phyloP scores from a whole-genome alignment of 2,113 vertebrate species.

The Falcunculus frontatus region DNA sequence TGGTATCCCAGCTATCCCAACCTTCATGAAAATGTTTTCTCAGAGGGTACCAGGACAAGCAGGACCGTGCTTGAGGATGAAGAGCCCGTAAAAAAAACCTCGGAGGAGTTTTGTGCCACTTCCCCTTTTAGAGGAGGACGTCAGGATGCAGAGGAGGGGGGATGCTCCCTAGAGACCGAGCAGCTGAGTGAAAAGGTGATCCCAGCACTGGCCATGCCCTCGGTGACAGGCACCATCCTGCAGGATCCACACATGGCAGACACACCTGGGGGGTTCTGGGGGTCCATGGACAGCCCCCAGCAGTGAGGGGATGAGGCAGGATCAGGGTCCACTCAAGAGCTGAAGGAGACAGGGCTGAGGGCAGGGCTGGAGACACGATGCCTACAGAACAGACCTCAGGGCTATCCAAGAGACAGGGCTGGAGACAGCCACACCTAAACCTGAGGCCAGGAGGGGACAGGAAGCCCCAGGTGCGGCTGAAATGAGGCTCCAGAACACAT shows the following conservation, averaged over 20 bases:
- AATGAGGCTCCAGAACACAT: neutral
- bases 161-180: neutral
- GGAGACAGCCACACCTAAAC: neutral
- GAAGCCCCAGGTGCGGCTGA: neutral
- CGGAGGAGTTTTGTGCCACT: neutral
- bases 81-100: neutral
- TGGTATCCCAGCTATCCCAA: neutral
- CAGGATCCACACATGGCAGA: neutral
- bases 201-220: neutral
- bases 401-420: neutral
- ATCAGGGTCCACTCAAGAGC: neutral
- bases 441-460: neutral
- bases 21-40: neutral
- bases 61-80: neutral
- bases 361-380: neutral
- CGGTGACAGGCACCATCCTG: neutral
- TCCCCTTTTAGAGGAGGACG: neutral
- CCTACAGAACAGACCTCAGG: neutral
- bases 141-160: neutral
- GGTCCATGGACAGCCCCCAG: neutral
- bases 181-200: neutral
- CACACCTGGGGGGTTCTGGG: neutral
- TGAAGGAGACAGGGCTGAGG: neutral
- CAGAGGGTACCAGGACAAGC: neutral
- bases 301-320: neutral